A percentile compares a stretch with the other conserved stretches of the same genome.
phyloP scores from a whole-genome alignment of 2,888 invertebrate genomes.

The Chromoteleia sp. region DNA sequence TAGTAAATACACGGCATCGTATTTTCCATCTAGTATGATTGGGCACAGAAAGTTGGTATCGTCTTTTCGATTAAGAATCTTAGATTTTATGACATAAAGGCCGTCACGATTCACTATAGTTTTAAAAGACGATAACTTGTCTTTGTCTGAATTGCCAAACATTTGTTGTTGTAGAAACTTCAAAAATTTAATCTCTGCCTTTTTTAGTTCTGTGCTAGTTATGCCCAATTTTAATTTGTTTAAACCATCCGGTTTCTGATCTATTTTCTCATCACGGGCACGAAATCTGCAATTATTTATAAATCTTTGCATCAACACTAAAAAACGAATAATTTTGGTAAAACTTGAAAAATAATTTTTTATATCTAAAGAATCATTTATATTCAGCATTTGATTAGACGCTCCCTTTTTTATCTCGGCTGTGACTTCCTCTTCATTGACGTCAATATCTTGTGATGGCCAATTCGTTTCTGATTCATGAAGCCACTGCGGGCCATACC shows the following conservation, averaged over 20 bases:
- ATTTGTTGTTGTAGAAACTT: constrained; percentile 19
- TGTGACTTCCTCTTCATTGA: no score
- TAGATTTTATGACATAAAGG: background rate
- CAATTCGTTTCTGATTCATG: constrained; percentile 63
- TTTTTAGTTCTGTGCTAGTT: constrained; percentile 31
- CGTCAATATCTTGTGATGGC: no score
- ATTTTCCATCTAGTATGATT: constrained; percentile 21
- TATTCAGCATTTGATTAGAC: no score
- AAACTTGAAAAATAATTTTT: no score
- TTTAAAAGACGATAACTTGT: constrained; percentile 19
- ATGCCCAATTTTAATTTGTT: no score
- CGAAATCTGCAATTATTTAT: background rate
- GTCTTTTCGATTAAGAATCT: constrained; percentile 32
- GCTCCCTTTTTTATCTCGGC: no score
- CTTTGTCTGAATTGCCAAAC: constrained; percentile 1
- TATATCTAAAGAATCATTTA: no score
- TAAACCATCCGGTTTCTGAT: no score
- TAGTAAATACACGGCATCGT: constrained; percentile 15
- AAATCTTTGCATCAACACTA: constrained; percentile 32
- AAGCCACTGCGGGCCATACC: constrained; percentile 78
- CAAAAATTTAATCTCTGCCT: constrained; percentile 10
- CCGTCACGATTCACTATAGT: no score
- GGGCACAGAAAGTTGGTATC: constrained; percentile 23
- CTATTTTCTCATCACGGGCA: no score
- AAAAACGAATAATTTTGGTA: constrained; percentile 19